Evolutionary conservation across 2,888 invertebrate species (phyloP).

Genomic region (Drosophila suboccidentalis): DNA sequence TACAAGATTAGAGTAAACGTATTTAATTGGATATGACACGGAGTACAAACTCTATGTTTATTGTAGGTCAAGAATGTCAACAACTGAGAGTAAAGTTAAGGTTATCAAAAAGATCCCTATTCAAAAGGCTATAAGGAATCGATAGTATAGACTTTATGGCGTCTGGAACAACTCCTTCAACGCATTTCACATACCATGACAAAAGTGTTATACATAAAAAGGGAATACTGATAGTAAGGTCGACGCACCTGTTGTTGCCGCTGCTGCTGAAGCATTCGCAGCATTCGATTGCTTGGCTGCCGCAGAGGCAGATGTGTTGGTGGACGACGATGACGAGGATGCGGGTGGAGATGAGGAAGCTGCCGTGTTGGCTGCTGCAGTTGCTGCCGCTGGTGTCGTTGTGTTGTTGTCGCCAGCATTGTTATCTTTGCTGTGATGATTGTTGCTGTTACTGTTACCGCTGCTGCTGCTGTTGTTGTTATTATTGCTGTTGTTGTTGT

Average conservation of each 20-base stretch:
- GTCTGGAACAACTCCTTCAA: not conserved
- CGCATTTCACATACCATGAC: not conserved
- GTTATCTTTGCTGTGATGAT: constrained; percentile 52
- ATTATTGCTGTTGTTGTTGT: constrained; percentile 45
- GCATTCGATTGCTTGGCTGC: constrained; percentile 55
- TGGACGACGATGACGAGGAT: constrained; percentile 56
- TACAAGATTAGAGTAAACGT: constrained; percentile 1
- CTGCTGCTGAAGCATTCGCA: constrained; percentile 50
- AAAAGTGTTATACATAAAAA: no score
- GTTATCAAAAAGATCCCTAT: no score
- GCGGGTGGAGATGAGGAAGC: constrained; percentile 39
- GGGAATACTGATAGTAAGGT: not conserved
- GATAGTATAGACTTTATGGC: no score
- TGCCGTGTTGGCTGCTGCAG: constrained; percentile 33
- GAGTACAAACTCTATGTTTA: not conserved
- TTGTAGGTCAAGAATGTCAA: no score
- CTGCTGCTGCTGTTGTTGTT: constrained; percentile 41
- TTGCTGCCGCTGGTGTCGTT: constrained; percentile 38
- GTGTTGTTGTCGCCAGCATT: constrained; percentile 35
- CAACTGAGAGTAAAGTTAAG: no score
- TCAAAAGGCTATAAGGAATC: no score
- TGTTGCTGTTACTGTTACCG: no score
- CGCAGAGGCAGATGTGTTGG: constrained; percentile 45
- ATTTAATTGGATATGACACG: constrained; percentile 20
- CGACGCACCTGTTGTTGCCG: constrained; percentile 69